Evolutionary conservation across 2,113 vertebrate genomes (phyloP), one percentile per base, ranked within the genome.

Genomic region (Plecotus auritus): DNA sequence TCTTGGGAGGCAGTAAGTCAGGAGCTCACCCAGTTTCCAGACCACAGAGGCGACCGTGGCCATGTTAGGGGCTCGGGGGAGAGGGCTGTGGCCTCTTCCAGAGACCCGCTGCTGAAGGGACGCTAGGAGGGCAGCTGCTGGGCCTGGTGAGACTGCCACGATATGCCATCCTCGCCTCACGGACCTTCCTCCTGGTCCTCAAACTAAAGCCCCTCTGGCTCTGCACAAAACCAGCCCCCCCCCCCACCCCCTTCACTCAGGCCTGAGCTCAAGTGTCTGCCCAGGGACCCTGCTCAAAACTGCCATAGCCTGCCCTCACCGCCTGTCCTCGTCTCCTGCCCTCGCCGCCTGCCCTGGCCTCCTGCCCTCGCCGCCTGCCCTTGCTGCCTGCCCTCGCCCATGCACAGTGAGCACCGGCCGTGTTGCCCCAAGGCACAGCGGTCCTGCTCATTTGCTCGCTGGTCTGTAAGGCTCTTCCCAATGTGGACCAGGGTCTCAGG

Each of bases 41-140:
- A 56, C 32, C 61, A 35, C 3, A 22, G 10, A 12, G 13, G 12
- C 0, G 7, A 5, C 32, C 0, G 1, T 5, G 37, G n/a, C n/a
- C n/a, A n/a, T n/a, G n/a, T n/a, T 35, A 4, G 32, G 10, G 83
- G 7, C n/a, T 89, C 35, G 28, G 10, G 72, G 61, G 37, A 26
- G 30, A 47, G 10, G 12, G 9, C 13, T 23, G 3, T 6, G 26
- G 20, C 42, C 37, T 8, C 54, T 80, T 18, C 7, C 17, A 67
- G 61, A 66, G 81, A 10, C 56, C 42, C 51, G 4, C 2, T 7
- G 73, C 49, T 45, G 35, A 42, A 37, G 14, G 45, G 8, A 61
- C 35, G 20, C 16, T 9, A n/a, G 20, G 26, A 83, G 30, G 47
- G n/a, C n/a, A 26, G 30, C 8, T 37, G 51, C 5, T 10, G 26